Percentiles rank a stretch among this genome's conserved stretches.
Conservation (phyloP, 2,113 vertebrate genomes). For the Platysternon megacephalum region DNA sequence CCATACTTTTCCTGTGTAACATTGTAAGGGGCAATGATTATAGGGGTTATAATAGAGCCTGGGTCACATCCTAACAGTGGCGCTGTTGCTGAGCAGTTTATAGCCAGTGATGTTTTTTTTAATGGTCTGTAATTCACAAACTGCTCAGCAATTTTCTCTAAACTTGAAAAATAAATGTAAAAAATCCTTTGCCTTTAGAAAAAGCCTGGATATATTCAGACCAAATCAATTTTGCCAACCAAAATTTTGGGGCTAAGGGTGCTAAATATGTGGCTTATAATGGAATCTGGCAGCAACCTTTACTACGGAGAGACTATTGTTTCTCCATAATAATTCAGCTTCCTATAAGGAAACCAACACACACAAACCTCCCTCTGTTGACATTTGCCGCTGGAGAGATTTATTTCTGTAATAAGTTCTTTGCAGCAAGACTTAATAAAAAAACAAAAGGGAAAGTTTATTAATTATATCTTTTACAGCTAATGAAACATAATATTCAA, state of each 20-base stretch:
- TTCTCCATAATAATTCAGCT: slow-evolving; percentile 43
- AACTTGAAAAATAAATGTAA: not conserved
- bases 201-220: not conserved
- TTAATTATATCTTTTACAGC: slow-evolving; percentile 80
- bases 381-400: slow-evolving; percentile 18
- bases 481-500: slow-evolving; percentile 78
- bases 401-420: slow-evolving; percentile 73
- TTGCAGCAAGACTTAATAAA: slow-evolving; percentile 59
- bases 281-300: slow-evolving; percentile 38
- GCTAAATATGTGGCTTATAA: slow-evolving; percentile 37
- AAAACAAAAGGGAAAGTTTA: slow-evolving; percentile 56
- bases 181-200: not conserved
- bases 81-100: not conserved
- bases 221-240: slow-evolving; percentile 27
- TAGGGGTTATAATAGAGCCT: fast-evolving
- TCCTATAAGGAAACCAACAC: not conserved
- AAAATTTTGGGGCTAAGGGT: slow-evolving; percentile 1
- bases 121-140: not conserved
- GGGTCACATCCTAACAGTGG: fast-evolving
- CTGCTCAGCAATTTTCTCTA: not conserved
- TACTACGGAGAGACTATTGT: slow-evolving; percentile 30
- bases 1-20: not conserved
- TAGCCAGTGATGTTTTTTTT: not conserved
- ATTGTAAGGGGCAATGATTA: not conserved
- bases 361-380: not conserved